Conservation (phyloP, 64 coral and sea anemone species). For the Hydrozoanthus tunicans region DNA sequence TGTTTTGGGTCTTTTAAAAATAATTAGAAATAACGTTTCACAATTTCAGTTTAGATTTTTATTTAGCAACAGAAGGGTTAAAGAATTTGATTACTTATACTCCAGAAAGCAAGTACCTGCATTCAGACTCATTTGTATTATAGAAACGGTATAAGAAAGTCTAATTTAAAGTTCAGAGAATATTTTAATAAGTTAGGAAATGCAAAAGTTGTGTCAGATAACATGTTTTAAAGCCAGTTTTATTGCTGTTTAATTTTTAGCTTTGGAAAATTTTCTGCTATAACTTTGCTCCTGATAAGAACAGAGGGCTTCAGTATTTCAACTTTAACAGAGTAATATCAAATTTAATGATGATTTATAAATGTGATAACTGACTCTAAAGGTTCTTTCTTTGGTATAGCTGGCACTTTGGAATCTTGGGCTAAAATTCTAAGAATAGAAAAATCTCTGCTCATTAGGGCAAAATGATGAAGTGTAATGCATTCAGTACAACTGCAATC, state of each 20-base stretch:
- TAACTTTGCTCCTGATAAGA: no score
- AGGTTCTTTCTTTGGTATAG: no score
- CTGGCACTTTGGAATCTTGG: no score
- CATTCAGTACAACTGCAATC: no score
- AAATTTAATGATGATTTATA: no score
- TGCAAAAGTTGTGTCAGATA: conserved; percentile 41
- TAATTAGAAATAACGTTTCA: not conserved
- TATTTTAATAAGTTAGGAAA: conserved; percentile 63
- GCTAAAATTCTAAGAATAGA: no score
- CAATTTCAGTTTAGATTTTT: not conserved
- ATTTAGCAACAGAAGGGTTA: not conserved
- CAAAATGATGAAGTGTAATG: no score
- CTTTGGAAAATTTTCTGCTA: not conserved
- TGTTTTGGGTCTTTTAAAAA: conserved; percentile 10
- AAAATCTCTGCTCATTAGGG: no score
- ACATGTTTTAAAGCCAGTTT: conserved; percentile 39
- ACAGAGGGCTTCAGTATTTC: no score
- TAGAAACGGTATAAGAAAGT: conserved; percentile 52
- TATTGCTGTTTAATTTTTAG: conserved; percentile 2
- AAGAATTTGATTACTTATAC: conserved; percentile 5
- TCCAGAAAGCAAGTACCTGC: conserved; percentile 16
- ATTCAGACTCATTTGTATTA: conserved; percentile 42
- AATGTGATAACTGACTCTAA: no score
- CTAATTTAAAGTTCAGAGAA: conserved; percentile 60
- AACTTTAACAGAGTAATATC: no score